These are phyloP conservation scores for Drosophila niveifrons DNA, from an alignment of 2,888 invertebrate species.

Conservation along the genomic window DNA sequence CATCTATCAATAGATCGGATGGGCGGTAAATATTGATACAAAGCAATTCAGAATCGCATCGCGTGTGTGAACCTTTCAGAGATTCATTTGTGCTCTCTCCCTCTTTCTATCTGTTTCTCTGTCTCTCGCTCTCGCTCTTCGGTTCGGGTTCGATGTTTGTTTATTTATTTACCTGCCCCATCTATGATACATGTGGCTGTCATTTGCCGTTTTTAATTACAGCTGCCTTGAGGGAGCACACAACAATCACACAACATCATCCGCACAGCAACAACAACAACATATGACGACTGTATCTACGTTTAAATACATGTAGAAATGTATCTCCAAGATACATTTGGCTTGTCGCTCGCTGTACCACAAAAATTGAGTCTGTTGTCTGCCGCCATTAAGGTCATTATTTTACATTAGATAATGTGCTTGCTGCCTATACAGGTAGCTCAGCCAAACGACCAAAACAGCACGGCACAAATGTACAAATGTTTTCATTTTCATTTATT, in stretches of 20 bases:
- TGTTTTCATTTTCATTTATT: conserved; percentile 17
- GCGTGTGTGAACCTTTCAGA: conserved; percentile 31
- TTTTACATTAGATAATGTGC: conserved; percentile 60
- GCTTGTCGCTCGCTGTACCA: conserved; percentile 24
- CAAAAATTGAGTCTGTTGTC: conserved; percentile 21
- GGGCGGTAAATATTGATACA: conserved; percentile 39
- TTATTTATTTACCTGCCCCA: conserved; percentile 63
- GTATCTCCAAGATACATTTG: conserved; percentile 59
- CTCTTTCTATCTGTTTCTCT: background rate
- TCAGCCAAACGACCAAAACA: conserved; percentile 1
- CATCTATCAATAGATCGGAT: conserved; percentile 54
- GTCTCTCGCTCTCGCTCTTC: background rate
- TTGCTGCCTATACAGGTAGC: conserved; percentile 20
- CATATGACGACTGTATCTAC: conserved; percentile 4
- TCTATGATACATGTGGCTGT: conserved; percentile 67
- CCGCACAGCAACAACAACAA: background rate
- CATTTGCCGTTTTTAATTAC: conserved; percentile 78
- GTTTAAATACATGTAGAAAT: conserved; percentile 3
- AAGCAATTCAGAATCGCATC: conserved; percentile 15
- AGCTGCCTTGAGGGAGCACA: conserved; percentile 40
- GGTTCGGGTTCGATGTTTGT: conserved; percentile 40
- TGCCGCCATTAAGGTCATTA: conserved; percentile 63
- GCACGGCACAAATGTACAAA: conserved; percentile 3
- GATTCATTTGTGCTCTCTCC: conserved; percentile 5
- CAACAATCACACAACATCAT: conserved; percentile 11